Conservation (phyloP, 2,888 invertebrate genomes). For the Xestia rhomboidea region DNA sequence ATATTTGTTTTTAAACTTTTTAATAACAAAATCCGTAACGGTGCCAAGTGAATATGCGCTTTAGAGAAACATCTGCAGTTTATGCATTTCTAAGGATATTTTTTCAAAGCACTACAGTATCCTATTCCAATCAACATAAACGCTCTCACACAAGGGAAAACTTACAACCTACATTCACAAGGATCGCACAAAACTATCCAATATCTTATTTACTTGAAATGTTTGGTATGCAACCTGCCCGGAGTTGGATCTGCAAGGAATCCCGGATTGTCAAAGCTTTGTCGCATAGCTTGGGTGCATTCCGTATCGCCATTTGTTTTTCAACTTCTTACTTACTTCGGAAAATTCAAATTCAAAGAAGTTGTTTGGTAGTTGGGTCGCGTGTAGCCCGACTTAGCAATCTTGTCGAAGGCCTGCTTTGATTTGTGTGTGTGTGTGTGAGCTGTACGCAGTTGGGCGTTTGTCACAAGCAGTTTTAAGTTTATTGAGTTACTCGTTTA, state of each 20-base stretch:
- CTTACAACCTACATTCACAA: constrained; percentile 51
- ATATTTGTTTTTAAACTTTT: background rate
- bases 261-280: constrained; percentile 84
- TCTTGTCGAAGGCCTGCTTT: constrained; percentile 75
- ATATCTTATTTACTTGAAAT: constrained; percentile 74
- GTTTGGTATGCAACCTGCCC: constrained; percentile 74
- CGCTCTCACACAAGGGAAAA: constrained; percentile 23
- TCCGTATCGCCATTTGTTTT: constrained; percentile 84
- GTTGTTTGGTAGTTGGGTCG: constrained; percentile 74
- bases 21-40: background rate
- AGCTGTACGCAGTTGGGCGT: constrained; percentile 21
- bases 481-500: constrained; percentile 5
- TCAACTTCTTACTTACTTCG: constrained; percentile 80
- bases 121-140: constrained; percentile 29
- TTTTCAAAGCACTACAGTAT: background rate
- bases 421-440: constrained; percentile 69
- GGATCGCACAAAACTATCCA: constrained; percentile 60
- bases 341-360: constrained; percentile 81
- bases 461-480: constrained; percentile 49
- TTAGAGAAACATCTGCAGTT: background rate
- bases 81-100: background rate
- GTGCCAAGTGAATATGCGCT: background rate
- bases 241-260: constrained; percentile 70
- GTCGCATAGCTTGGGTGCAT: constrained; percentile 78
- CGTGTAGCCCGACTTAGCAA: constrained; percentile 71